Evolutionary conservation across 1,140 invertebrate genomes (phyloP).

Genomic region (Bombus fervidus): DNA sequence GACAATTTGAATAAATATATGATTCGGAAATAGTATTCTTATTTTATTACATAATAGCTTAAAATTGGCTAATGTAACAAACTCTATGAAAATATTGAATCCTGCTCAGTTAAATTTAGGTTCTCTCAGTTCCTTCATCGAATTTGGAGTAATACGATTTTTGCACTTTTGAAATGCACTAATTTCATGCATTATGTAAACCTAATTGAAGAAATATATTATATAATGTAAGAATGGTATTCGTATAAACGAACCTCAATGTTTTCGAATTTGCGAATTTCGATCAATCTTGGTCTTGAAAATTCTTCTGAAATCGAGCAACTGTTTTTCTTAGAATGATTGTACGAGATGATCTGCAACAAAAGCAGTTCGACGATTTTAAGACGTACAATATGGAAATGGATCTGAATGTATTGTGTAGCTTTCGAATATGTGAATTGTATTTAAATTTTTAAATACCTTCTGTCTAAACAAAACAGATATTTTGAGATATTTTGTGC

Average conservation of each 20-base stretch:
- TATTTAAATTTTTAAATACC: neutral
- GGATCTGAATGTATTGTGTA: neutral
- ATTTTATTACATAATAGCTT: too few species aligned
- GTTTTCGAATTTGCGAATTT: neutral
- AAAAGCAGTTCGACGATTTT: neutral
- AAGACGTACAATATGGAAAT: neutral
- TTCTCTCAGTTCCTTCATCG: too few species aligned
- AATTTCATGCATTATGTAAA: too few species aligned
- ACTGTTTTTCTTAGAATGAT: slow-evolving; percentile 2
- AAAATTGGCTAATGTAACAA: too few species aligned
- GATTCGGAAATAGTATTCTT: too few species aligned
- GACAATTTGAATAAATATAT: too few species aligned
- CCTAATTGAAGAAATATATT: neutral
- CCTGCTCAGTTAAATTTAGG: too few species aligned
- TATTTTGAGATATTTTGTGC: too few species aligned
- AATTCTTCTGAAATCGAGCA: slow-evolving; percentile 6
- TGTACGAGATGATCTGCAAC: slow-evolving; percentile 14
- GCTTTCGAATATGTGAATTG: neutral
- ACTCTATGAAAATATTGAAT: too few species aligned
- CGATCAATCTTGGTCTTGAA: neutral
- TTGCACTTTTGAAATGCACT: too few species aligned
- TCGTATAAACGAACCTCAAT: slow-evolving; percentile 3
- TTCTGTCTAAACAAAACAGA: too few species aligned
- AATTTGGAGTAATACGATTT: too few species aligned
- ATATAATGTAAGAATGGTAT: neutral